Percentiles rank a stretch among this genome's conserved stretches.
phyloP scores from a whole-genome alignment of 2,797 vertebrate species.

The Sebastes ruberrimus region DNA sequence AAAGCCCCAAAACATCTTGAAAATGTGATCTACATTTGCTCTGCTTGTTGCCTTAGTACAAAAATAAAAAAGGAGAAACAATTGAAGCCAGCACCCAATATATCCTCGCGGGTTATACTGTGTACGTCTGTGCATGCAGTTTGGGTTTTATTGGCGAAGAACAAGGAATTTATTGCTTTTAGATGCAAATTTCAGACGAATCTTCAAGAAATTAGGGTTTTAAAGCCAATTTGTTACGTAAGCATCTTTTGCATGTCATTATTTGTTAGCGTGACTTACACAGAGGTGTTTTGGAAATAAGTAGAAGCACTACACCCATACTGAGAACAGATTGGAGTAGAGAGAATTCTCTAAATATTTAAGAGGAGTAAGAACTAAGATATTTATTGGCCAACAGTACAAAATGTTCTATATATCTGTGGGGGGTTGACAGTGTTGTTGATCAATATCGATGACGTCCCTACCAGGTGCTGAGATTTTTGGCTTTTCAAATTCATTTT shows the following conservation, averaged over 20 bases:
- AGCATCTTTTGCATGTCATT: constrained; percentile 18
- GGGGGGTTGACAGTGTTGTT: constrained; percentile 23
- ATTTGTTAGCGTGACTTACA: constrained; percentile 18
- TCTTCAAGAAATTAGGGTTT: not conserved
- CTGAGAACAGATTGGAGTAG: not conserved
- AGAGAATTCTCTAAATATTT: constrained; percentile 38
- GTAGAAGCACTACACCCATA: not conserved
- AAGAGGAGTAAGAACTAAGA: not conserved
- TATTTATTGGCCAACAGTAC: constrained; percentile 8
- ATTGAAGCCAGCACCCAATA: not conserved
- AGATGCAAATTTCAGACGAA: not conserved
- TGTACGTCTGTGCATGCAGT: not conserved
- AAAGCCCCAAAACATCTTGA: constrained; percentile 43
- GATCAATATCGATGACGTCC: constrained; percentile 30
- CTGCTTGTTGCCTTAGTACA: constrained; percentile 38
- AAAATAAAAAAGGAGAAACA: constrained; percentile 48
- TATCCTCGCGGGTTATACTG: not conserved
- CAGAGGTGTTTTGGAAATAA: constrained; percentile 22
- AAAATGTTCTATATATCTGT: constrained; percentile 15
- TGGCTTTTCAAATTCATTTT: constrained; percentile 37
- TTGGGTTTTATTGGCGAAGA: not conserved
- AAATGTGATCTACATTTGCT: constrained; percentile 46
- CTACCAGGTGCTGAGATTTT: constrained; percentile 42
- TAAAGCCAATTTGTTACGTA: constrained; percentile 4
- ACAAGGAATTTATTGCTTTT: not conserved